Conservation (phyloP, 2,113 vertebrate genomes). For the Bubalus kerabau region DNA sequence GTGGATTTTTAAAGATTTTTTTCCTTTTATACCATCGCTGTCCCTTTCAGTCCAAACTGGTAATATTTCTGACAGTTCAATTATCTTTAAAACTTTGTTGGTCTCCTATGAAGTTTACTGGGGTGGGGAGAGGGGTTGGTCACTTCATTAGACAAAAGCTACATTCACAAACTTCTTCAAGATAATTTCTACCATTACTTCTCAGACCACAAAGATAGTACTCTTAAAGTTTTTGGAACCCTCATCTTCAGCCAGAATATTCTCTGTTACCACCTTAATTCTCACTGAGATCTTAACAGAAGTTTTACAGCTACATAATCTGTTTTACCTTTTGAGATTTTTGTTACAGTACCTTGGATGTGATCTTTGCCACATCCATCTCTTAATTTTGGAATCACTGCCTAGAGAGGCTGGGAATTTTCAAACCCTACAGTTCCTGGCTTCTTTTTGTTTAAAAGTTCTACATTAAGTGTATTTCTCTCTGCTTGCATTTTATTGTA, state of each 20-base stretch:
- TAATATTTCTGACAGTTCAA: not conserved
- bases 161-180: not conserved
- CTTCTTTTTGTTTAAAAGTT: not conserved
- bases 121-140: not conserved
- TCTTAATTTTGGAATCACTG: not conserved
- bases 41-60: not conserved
- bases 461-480: not conserved
- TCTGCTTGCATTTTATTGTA: not conserved
- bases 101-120: not conserved
- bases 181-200: not conserved
- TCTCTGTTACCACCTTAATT: not conserved
- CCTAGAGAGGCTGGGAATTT: not conserved
- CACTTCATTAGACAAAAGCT: not conserved
- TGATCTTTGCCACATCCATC: not conserved
- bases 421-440: not conserved
- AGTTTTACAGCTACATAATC: not conserved
- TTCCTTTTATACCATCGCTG: not conserved
- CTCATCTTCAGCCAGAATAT: not conserved
- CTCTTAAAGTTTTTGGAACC: not conserved
- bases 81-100: not conserved
- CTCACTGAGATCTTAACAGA: not conserved
- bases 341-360: not conserved
- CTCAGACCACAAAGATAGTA: not conserved
- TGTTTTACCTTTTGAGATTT: not conserved
- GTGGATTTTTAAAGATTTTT: not conserved